Conservation (phyloP, 2,113 vertebrate genomes). For the Azemiops feae region DNA sequence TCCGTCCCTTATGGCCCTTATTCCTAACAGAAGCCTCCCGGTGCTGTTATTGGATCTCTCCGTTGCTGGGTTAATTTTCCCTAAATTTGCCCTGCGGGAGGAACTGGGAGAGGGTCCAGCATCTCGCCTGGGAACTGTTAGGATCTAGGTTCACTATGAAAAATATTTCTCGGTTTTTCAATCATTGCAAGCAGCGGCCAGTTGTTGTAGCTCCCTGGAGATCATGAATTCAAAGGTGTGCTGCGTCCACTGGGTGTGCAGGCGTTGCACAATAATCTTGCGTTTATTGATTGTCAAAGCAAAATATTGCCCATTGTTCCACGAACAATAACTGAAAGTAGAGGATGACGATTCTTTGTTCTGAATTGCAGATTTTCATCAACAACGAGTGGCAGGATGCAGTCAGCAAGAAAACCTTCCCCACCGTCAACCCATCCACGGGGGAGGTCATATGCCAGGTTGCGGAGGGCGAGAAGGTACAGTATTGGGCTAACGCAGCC, state of each 20-base stretch:
- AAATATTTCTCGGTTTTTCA: not conserved
- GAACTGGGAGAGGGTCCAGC: no score
- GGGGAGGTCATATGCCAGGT: slow-evolving; percentile 93
- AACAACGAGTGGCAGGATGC: slow-evolving; percentile 93
- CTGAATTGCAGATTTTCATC: slow-evolving; percentile 84
- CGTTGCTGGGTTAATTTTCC: not conserved
- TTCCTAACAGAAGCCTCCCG: not conserved
- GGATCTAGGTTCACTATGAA: not conserved
- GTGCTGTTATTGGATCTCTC: fast-evolving
- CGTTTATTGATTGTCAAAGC: not conserved
- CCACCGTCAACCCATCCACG: slow-evolving; percentile 87
- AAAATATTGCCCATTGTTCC: not conserved
- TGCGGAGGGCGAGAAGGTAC: slow-evolving; percentile 88
- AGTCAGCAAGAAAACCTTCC: slow-evolving; percentile 85
- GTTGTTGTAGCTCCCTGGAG: not conserved
- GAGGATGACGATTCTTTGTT: not conserved
- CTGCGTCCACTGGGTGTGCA: not conserved
- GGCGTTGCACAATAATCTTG: not conserved
- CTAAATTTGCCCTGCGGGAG: not conserved
- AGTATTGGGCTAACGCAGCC: fast-evolving
- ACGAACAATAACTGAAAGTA: not conserved
- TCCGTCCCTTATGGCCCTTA: not conserved
- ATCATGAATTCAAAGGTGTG: not conserved
- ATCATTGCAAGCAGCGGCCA: not conserved
- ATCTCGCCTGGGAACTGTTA: not conserved